phyloP scores from a whole-genome alignment of 2,888 invertebrate genomes.

The Heliconius cydno region DNA sequence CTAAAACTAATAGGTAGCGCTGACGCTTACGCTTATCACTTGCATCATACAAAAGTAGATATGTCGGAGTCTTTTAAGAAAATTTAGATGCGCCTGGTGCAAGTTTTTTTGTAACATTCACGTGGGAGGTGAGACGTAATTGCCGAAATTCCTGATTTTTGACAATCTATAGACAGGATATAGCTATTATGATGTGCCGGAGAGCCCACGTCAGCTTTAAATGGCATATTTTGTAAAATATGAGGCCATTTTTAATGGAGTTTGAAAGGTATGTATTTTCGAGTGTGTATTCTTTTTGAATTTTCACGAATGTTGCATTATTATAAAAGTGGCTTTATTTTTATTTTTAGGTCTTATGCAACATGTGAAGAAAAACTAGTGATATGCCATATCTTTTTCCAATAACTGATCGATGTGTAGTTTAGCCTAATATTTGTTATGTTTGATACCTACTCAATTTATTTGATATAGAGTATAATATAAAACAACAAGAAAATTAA shows the following conservation, averaged over 20 bases:
- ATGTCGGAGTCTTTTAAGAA: slow-evolving; percentile 76
- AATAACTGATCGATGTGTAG: too few species aligned
- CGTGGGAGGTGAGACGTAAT: slow-evolving; percentile 82
- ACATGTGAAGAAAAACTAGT: too few species aligned
- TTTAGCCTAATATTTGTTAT: too few species aligned
- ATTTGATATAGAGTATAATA: too few species aligned
- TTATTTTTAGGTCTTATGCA: neutral
- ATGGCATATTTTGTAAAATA: slow-evolving; percentile 48
- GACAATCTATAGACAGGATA: slow-evolving; percentile 83
- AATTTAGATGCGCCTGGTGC: slow-evolving; percentile 78
- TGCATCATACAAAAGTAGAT: slow-evolving; percentile 54
- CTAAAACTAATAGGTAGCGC: neutral
- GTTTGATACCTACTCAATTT: too few species aligned
- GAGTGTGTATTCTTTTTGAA: neutral
- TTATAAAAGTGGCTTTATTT: neutral
- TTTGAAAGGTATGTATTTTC: slow-evolving; percentile 22
- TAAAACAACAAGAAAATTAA: too few species aligned
- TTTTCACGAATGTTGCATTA: neutral
- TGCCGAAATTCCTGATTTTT: slow-evolving; percentile 83
- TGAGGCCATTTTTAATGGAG: slow-evolving; percentile 37
- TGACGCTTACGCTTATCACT: slow-evolving; percentile 51
- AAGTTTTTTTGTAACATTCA: slow-evolving; percentile 70
- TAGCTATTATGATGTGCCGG: slow-evolving; percentile 78
- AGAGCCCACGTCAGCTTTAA: slow-evolving; percentile 51
- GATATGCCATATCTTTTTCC: too few species aligned